These are phyloP conservation scores for Drosophila yakuba DNA, from an alignment of 1,140 invertebrate species.

Conservation along the genomic window DNA sequence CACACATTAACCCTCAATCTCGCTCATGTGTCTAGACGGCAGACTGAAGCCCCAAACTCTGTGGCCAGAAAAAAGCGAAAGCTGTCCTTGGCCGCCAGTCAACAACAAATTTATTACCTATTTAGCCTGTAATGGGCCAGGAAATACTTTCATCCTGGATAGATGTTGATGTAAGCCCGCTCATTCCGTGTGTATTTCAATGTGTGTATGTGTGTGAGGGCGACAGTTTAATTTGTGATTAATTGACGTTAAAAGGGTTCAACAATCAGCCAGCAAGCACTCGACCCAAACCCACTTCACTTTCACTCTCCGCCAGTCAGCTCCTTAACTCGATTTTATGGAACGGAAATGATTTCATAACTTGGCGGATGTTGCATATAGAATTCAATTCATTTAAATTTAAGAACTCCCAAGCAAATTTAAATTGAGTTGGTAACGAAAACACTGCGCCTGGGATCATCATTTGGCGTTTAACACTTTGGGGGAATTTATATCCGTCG, in stretches of 20 bases:
- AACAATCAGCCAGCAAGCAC: slow-evolving; percentile 42
- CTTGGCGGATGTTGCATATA: slow-evolving; percentile 69
- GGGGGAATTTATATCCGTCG: slow-evolving; percentile 69
- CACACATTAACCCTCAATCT: slow-evolving; percentile 33
- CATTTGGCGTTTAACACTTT: slow-evolving; percentile 58
- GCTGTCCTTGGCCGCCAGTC: slow-evolving; percentile 74
- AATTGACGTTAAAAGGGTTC: slow-evolving; percentile 83
- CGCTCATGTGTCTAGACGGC: slow-evolving; percentile 63
- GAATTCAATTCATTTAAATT: slow-evolving; percentile 66
- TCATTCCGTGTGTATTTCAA: background rate
- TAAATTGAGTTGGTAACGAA: slow-evolving; percentile 44
- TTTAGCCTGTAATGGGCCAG: slow-evolving; percentile 77
- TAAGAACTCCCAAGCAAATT: slow-evolving; percentile 43
- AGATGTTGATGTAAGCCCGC: slow-evolving; percentile 41
- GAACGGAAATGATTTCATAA: slow-evolving; percentile 75
- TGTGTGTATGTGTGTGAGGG: slow-evolving; percentile 14
- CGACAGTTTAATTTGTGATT: slow-evolving; percentile 80
- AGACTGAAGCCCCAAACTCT: slow-evolving; percentile 23
- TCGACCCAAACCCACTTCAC: slow-evolving; percentile 63
- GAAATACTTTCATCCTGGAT: slow-evolving; percentile 77
- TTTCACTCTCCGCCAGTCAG: slow-evolving; percentile 52
- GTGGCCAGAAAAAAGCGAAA: slow-evolving; percentile 37
- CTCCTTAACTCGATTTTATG: slow-evolving; percentile 62
- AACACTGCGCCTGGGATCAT: slow-evolving; percentile 25
- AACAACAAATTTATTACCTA: slow-evolving; percentile 80